Evolutionary conservation across 2,113 vertebrate species (phyloP).

Genomic region (Perca fluviatilis): DNA sequence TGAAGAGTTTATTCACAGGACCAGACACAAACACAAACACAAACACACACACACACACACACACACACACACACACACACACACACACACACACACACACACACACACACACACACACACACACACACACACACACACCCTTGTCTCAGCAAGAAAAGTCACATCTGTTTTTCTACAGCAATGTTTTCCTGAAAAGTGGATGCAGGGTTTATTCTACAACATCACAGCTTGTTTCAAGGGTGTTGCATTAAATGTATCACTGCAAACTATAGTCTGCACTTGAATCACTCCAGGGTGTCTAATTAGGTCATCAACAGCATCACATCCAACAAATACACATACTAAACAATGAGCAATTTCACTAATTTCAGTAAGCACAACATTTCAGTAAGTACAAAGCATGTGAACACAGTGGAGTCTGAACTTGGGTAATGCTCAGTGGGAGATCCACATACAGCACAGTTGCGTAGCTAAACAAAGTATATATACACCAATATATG

Average conservation of each 20-base stretch:
- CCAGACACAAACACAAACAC: neutral
- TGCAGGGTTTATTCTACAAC: neutral
- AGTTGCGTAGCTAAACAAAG: neutral
- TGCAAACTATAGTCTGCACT: neutral
- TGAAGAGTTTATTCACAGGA: neutral
- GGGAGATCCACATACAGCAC: neutral
- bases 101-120: too few relatives aligned
- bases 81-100: too few relatives aligned
- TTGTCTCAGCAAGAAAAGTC: neutral
- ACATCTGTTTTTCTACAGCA: neutral
- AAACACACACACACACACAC: neutral
- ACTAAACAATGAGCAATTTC: conserved; percentile 4
- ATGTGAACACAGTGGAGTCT: neutral
- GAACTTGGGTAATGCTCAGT: neutral
- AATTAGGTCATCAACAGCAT: neutral
- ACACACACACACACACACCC: neutral
- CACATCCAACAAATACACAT: neutral
- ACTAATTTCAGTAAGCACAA: conserved; percentile 1
- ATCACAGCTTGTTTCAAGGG: neutral
- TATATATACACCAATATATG: neutral
- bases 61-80: neutral
- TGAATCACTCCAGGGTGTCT: neutral
- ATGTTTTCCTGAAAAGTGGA: neutral
- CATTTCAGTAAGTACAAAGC: too few relatives aligned
- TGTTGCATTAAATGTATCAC: neutral